phyloP scores from a whole-genome alignment of 2,113 vertebrate genomes.

The Epinephelus moara region DNA sequence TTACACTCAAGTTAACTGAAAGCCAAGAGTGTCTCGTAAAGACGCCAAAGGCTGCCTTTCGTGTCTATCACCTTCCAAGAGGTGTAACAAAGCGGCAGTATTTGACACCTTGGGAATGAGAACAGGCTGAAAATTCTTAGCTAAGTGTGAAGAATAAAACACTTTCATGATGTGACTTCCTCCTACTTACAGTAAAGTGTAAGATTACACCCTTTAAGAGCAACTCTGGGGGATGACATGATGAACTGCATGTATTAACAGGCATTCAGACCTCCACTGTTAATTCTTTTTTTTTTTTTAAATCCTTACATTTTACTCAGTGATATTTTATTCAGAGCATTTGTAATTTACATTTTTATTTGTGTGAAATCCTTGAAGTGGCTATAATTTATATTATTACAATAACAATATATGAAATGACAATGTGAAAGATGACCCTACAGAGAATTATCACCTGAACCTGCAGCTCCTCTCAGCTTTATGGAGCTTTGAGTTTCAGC shows the following conservation, averaged over 20 bases:
- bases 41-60: neutral
- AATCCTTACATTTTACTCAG: neutral
- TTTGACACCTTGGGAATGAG: no score
- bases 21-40: no score
- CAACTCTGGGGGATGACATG: constrained; percentile 1
- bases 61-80: no score
- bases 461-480: neutral
- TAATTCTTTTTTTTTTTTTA: neutral
- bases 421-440: neutral
- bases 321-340: neutral
- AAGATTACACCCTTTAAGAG: neutral
- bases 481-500: neutral
- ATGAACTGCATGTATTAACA: neutral
- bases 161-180: neutral
- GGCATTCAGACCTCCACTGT: neutral
- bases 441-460: neutral
- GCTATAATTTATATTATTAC: neutral
- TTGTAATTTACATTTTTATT: neutral
- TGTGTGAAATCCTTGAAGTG: neutral
- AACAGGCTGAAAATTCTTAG: neutral
- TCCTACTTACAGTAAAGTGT: neutral
- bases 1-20: no score
- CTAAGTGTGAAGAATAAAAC: constrained; percentile 5
- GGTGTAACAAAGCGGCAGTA: no score
- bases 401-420: neutral